Evolutionary conservation across 2,888 invertebrate genomes (phyloP).

Genomic region (Caenorhabditis japonica): DNA sequence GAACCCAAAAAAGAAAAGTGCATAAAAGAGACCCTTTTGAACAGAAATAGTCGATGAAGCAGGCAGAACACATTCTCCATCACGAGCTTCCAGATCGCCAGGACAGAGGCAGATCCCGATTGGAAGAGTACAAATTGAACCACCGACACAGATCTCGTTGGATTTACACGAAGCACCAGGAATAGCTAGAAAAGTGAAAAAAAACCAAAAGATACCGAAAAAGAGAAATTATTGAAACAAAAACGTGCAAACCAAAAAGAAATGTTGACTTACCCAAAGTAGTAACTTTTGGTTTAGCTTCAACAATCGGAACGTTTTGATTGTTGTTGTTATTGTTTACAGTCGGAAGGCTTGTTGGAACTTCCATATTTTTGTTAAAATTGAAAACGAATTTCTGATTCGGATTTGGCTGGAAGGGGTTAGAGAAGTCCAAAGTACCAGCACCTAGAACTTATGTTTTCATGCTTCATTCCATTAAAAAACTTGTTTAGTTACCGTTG

Average conservation of each 20-base stretch:
- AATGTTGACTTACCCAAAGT: slow-evolving; percentile 55
- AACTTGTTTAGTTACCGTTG: slow-evolving; percentile 8
- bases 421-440: slow-evolving; percentile 15
- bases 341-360: slow-evolving; percentile 2
- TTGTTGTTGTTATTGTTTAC: slow-evolving; percentile 27
- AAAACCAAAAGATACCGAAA: slow-evolving; percentile 35
- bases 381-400: slow-evolving; percentile 51
- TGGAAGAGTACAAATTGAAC: slow-evolving; percentile 72
- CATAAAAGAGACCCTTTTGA: slow-evolving; percentile 53
- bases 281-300: slow-evolving; percentile 47
- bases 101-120: slow-evolving; percentile 75
- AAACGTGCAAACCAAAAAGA: not conserved
- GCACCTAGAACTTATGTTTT: not conserved
- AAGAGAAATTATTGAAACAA: slow-evolving; percentile 4
- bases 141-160: slow-evolving; percentile 74
- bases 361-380: slow-evolving; percentile 43
- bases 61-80: slow-evolving; percentile 72
- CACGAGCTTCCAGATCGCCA: slow-evolving; percentile 69
- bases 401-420: slow-evolving; percentile 58
- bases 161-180: slow-evolving; percentile 72
- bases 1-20: slow-evolving; percentile 24
- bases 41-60: slow-evolving; percentile 59
- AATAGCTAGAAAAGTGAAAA: slow-evolving; percentile 46
- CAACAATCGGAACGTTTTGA: slow-evolving; percentile 23
- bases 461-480: slow-evolving; percentile 1